Conservation (phyloP, 2,888 invertebrate genomes). For the Bursaphelenchus okinawaensis region DNA sequence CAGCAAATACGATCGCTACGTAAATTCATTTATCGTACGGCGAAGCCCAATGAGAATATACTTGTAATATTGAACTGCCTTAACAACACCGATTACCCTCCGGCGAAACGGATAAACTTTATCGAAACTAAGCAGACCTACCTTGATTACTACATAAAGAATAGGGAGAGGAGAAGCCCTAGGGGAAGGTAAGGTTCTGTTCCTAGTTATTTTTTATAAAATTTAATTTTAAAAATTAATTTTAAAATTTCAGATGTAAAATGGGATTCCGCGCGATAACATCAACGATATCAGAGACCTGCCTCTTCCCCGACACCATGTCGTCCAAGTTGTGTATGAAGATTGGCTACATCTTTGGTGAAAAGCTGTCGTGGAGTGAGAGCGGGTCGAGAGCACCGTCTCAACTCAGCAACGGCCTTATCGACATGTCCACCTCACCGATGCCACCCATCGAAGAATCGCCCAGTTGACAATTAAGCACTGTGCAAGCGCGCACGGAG, state of each 20-base stretch:
- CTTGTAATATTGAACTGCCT: conserved; percentile 29
- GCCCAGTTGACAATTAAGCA: background rate
- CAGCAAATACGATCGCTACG: conserved; percentile 34
- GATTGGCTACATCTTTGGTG: conserved; percentile 35
- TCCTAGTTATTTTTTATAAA: background rate
- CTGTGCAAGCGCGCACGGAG: background rate
- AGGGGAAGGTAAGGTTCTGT: conserved; percentile 28
- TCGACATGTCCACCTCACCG: conserved; percentile 2
- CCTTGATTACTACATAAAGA: conserved; percentile 51
- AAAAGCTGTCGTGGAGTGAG: conserved; percentile 32
- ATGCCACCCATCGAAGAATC: conserved; percentile 2
- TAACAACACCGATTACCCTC: conserved; percentile 22
- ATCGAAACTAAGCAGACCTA: conserved; percentile 46
- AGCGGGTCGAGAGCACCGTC: conserved; percentile 20
- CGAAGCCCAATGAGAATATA: conserved; percentile 38
- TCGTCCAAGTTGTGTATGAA: conserved; percentile 31
- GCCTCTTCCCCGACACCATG: conserved; percentile 35
- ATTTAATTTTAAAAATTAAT: background rate
- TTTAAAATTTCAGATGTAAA: conserved; percentile 27
- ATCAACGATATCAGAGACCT: conserved; percentile 32
- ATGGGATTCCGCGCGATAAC: conserved; percentile 40
- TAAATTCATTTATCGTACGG: conserved; percentile 33
- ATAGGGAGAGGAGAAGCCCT: conserved; percentile 38
- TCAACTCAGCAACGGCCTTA: conserved; percentile 14
- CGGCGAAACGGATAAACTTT: conserved; percentile 40